Conservation (phyloP, 2,797 vertebrate species). For the Sebastes trivittatus region DNA sequence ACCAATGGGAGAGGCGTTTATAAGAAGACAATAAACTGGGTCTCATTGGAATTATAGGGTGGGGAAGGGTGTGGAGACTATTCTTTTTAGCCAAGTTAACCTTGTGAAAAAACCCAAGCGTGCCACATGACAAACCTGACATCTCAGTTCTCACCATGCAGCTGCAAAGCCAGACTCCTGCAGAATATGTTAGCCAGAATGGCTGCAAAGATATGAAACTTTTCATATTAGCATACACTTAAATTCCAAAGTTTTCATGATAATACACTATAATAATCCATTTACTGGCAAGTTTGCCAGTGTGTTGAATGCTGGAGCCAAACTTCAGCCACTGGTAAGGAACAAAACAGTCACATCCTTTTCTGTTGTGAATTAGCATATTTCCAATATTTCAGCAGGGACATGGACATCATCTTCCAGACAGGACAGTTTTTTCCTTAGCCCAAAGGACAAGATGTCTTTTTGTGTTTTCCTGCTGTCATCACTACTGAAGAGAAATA, state of each 20-base stretch:
- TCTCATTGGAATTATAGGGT: conserved; percentile 69
- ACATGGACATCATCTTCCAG: conserved; percentile 23
- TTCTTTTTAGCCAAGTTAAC: conserved; percentile 52
- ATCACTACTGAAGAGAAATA: conserved; percentile 23
- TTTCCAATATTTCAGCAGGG: conserved; percentile 40
- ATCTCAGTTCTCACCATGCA: conserved; percentile 32
- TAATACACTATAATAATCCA: neutral
- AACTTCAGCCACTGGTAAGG: neutral
- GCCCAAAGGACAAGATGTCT: conserved; percentile 4
- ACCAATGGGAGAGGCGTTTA: conserved; percentile 67
- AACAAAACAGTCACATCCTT: conserved; percentile 14
- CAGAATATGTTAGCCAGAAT: neutral
- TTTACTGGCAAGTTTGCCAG: neutral
- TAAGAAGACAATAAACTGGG: conserved; percentile 73
- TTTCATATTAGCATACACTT: neutral
- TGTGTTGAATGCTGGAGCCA: neutral
- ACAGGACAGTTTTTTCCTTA: conserved; percentile 26
- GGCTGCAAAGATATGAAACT: neutral
- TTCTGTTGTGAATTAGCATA: conserved; percentile 38
- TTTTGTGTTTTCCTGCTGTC: conserved; percentile 22
- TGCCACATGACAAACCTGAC: conserved; percentile 48
- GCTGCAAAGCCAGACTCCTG: neutral
- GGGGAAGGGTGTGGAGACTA: conserved; percentile 65
- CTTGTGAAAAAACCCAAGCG: conserved; percentile 39
- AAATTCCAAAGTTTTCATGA: neutral